Evolutionary conservation across 2,113 vertebrate species (phyloP).

Genomic region (Cyanistes caeruleus): DNA sequence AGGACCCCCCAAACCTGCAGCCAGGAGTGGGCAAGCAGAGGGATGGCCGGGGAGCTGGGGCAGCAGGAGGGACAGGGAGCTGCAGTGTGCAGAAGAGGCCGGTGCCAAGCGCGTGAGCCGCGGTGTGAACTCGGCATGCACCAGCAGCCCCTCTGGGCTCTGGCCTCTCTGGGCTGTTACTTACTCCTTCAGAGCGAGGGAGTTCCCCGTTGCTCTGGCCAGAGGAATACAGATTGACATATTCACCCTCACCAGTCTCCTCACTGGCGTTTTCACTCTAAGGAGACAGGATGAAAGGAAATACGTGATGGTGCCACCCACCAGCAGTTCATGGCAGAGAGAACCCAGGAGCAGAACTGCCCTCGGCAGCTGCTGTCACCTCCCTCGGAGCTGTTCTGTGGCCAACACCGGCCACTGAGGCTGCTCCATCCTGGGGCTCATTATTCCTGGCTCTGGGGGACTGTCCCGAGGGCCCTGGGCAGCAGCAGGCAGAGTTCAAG

Average conservation of each 20-base stretch:
- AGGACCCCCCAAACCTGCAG: background rate
- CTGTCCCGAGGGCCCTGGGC: background rate
- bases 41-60: background rate
- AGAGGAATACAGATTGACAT: constrained; percentile 93
- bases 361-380: background rate
- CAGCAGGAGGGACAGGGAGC: background rate
- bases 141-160: constrained; percentile 12
- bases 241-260: constrained; percentile 94
- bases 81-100: background rate
- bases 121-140: constrained; percentile 51
- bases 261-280: constrained; percentile 91
- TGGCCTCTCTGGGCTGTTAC: constrained; percentile 67
- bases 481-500: background rate
- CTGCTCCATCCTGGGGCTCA: background rate
- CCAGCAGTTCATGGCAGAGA: background rate
- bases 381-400: background rate
- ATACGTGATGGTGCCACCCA: background rate
- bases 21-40: background rate
- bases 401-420: background rate
- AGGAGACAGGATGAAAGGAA: constrained; percentile 79
- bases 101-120: background rate
- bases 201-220: constrained; percentile 89
- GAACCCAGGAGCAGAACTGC: background rate
- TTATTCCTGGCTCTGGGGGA: background rate
- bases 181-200: constrained; percentile 88